Conservation (phyloP, 37 sponge, comb jelly and placozoan species). For the Tethya wilhelma region DNA sequence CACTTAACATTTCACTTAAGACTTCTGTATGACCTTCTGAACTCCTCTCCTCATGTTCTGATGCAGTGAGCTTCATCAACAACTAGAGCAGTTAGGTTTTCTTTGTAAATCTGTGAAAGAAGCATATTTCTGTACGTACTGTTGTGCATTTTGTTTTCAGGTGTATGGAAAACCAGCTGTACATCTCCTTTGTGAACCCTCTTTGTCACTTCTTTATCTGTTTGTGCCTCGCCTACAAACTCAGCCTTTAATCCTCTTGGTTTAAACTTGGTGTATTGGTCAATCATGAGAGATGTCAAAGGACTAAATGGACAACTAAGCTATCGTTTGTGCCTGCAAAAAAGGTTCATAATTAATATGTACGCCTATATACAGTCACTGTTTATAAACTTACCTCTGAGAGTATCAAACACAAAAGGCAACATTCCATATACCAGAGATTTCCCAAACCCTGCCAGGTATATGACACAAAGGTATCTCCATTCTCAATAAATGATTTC, state of each 20-base stretch:
- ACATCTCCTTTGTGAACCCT: conserved; percentile 29
- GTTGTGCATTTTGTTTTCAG: conserved; percentile 44
- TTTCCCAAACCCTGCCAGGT: no score
- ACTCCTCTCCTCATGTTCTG: conserved; percentile 55
- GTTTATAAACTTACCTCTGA: no score
- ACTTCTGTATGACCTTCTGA: conserved; percentile 10
- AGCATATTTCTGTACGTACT: conserved; percentile 46
- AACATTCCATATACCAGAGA: no score
- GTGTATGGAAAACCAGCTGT: conserved; percentile 51
- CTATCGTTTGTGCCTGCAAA: conserved; percentile 20
- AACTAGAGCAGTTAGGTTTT: conserved; percentile 44
- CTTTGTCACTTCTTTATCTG: neutral
- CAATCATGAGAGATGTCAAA: conserved; percentile 50
- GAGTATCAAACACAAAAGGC: no score
- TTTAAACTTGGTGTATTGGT: conserved; percentile 41
- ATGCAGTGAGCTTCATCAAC: conserved; percentile 73
- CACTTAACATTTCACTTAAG: neutral
- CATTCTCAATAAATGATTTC: no score
- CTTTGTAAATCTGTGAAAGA: conserved; percentile 16
- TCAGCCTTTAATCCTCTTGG: conserved; percentile 23
- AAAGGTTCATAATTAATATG: no score
- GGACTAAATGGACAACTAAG: conserved; percentile 58
- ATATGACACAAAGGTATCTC: no score
- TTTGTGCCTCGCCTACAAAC: conserved; percentile 65
- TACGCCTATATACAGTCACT: no score